Conservation (phyloP, 2,113 vertebrate genomes). For the Coracopsis vasa region DNA sequence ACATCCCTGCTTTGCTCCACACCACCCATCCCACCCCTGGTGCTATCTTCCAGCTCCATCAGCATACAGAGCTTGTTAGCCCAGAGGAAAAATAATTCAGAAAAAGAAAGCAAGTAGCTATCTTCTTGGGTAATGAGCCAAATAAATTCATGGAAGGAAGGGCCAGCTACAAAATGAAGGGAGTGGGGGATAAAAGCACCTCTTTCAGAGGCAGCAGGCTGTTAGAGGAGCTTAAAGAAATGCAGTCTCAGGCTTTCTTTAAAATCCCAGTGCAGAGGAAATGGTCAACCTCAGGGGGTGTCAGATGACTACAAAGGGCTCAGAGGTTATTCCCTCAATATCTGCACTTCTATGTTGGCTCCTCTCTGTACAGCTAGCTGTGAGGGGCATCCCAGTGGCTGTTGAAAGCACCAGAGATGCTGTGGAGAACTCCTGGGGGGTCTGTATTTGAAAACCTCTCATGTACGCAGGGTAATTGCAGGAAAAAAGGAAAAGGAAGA, state of each 20-base stretch:
- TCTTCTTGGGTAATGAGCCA: conserved; percentile 21
- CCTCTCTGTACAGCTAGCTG: neutral
- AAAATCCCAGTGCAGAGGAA: neutral
- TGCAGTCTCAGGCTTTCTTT: neutral
- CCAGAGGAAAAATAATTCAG: neutral
- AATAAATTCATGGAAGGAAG: neutral
- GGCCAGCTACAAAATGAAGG: neutral
- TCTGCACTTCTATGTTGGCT: neutral
- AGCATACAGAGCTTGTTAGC: neutral
- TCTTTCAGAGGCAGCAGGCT: conserved; percentile 16
- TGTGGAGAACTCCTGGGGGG: neutral
- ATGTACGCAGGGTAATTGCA: neutral
- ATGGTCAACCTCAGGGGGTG: neutral
- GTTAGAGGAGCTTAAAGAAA: neutral
- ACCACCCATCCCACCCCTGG: neutral
- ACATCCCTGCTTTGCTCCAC: neutral
- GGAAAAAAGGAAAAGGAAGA: neutral
- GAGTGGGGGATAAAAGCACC: neutral
- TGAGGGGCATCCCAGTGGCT: neutral
- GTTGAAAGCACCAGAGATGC: neutral
- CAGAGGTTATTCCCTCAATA: neutral
- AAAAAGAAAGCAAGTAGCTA: neutral
- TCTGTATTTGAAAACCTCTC: neutral
- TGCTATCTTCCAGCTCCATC: neutral
- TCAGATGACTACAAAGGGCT: neutral